Conservation (phyloP, 2,113 vertebrate genomes). For the Raja brachyura region DNA sequence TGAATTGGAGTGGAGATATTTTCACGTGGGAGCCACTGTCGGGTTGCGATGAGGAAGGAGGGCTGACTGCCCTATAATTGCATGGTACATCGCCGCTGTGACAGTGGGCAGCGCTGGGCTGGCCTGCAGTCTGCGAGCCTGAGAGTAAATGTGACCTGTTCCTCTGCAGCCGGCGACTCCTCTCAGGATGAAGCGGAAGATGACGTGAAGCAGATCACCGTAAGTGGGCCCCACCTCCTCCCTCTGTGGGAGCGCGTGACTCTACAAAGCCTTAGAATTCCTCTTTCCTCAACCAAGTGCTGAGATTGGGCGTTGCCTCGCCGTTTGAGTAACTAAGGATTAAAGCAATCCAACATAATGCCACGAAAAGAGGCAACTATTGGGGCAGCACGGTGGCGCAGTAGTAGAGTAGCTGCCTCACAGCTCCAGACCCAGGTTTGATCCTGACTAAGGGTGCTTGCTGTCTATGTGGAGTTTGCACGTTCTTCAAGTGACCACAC, state of each 20-base stretch:
- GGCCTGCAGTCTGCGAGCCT: background rate
- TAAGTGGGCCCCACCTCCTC: slow-evolving; percentile 49
- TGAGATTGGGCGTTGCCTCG: background rate
- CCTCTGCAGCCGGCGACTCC: slow-evolving; percentile 78
- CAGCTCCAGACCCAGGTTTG: no score
- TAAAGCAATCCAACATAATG: background rate
- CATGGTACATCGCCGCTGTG: background rate
- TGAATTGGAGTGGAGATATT: no score
- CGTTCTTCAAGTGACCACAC: no score
- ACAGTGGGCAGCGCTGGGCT: background rate
- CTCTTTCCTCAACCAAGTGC: no score
- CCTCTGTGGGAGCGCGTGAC: background rate
- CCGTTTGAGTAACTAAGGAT: no score
- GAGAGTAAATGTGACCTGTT: background rate
- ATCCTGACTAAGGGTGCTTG: no score
- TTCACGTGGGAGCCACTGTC: no score
- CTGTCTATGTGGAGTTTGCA: no score
- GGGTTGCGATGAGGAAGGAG: background rate
- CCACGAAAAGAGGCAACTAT: background rate
- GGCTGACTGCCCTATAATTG: background rate
- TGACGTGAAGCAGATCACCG: slow-evolving; percentile 90
- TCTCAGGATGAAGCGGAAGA: slow-evolving; percentile 96
- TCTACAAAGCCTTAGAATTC: no score
- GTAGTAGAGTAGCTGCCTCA: no score
- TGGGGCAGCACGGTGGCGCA: no score